phyloP scores from a whole-genome alignment of 2,113 vertebrate species.

The Bufo bufo region DNA sequence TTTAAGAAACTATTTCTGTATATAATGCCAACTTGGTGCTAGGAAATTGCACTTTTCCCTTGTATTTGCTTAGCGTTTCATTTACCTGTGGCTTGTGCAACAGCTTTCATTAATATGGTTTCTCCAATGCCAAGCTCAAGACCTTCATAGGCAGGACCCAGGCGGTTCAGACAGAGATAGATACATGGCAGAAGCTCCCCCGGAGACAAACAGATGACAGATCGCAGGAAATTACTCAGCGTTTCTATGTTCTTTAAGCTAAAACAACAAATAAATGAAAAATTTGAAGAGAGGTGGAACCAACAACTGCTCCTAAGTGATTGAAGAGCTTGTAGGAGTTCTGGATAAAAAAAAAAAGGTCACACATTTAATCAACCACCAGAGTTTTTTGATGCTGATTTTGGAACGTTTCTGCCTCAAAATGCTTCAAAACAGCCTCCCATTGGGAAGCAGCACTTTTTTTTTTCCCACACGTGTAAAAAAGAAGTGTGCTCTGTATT shows the following conservation, averaged over 20 bases:
- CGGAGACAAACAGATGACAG: slow-evolving; percentile 76
- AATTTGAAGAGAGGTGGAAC: too few relatives aligned
- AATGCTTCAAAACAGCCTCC: too few relatives aligned
- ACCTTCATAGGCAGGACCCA: slow-evolving; percentile 84
- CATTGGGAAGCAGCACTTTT: too few relatives aligned
- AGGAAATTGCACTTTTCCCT: neutral
- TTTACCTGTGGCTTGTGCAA: slow-evolving; percentile 85
- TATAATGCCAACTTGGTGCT: neutral
- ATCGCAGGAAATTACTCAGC: slow-evolving; percentile 85
- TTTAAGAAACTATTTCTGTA: neutral
- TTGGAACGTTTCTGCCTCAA: too few relatives aligned
- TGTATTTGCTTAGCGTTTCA: neutral
- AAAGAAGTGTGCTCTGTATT: too few relatives aligned
- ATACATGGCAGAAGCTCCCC: slow-evolving; percentile 83
- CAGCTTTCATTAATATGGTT: slow-evolving; percentile 85
- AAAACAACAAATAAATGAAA: neutral
- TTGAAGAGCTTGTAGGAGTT: too few relatives aligned
- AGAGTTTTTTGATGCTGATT: too few relatives aligned
- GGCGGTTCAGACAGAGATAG: slow-evolving; percentile 86
- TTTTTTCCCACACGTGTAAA: too few relatives aligned
- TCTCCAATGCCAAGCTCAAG: slow-evolving; percentile 86
- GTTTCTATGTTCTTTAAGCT: slow-evolving; percentile 90
- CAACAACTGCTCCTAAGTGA: too few relatives aligned
- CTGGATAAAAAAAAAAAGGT: too few relatives aligned
- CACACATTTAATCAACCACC: too few relatives aligned